These are phyloP conservation scores for Bathynomus jamesi DNA, from an alignment of 1,140 invertebrate genomes.

Conservation along the genomic window DNA sequence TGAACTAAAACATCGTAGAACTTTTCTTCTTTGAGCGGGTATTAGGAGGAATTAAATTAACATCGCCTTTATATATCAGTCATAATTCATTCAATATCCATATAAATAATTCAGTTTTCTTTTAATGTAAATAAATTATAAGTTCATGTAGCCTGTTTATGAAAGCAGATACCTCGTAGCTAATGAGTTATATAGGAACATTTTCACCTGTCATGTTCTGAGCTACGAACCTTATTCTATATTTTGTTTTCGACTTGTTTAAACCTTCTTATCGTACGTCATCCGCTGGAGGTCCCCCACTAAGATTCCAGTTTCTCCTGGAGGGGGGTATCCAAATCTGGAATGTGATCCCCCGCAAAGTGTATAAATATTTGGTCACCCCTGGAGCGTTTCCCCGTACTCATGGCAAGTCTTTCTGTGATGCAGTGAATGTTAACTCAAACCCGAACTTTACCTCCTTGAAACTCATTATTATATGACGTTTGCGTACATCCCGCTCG, in stretches of 20 bases:
- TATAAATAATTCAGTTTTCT: too few species aligned
- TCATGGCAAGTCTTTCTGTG: neutral
- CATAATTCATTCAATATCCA: too few species aligned
- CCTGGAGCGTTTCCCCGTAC: neutral
- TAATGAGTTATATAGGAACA: neutral
- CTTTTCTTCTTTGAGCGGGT: too few species aligned
- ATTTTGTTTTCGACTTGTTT: neutral
- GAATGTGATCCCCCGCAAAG: slow-evolving; percentile 7
- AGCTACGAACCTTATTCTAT: neutral
- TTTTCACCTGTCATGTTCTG: neutral
- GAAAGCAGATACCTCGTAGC: neutral
- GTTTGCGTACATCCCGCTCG: neutral
- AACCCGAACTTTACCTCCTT: neutral
- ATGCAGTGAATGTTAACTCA: neutral
- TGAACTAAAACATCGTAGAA: too few species aligned
- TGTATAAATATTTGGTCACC: slow-evolving; percentile 10
- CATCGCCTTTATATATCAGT: too few species aligned
- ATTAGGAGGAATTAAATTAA: too few species aligned
- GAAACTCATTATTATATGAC: neutral
- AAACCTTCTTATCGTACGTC: neutral
- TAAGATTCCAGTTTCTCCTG: neutral
- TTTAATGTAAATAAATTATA: too few species aligned
- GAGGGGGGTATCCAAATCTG: neutral
- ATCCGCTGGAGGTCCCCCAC: neutral
- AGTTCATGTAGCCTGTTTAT: neutral